These are phyloP conservation scores for Eurypyga helias DNA, from an alignment of 2,113 vertebrate species.

Conservation along the genomic window DNA sequence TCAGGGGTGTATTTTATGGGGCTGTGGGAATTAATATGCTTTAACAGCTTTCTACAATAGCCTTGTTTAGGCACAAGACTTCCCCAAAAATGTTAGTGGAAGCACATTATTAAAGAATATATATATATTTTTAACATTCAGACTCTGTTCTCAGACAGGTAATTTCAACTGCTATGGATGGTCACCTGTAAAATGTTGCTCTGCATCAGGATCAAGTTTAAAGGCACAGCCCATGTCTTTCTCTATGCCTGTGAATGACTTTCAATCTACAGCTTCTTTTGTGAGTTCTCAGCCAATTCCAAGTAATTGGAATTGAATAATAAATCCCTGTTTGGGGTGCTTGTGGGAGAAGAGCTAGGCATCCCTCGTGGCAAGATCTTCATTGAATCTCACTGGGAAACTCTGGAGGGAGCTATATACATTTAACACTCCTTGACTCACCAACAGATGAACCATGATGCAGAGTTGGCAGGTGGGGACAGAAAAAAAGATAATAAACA, in stretches of 20 bases:
- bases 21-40: not conserved
- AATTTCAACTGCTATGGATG: not conserved
- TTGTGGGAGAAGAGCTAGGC: not conserved
- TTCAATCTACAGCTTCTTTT: not conserved
- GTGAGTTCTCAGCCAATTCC: not conserved
- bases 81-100: not conserved
- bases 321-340: not conserved
- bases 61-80: not conserved
- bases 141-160: not conserved
- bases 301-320: not conserved
- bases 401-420: constrained; percentile 33
- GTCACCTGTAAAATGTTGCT: not conserved
- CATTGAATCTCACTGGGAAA: not conserved
- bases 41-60: not conserved
- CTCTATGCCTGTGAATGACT: not conserved
- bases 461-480: not conserved
- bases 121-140: not conserved
- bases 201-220: not conserved
- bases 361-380: not conserved
- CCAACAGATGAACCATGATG: not conserved
- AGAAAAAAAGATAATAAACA: not conserved
- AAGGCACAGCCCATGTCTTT: not conserved
- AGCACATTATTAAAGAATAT: not conserved
- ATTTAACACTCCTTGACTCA: not conserved
- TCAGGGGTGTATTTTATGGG: not conserved